Evolutionary conservation across 2,888 invertebrate genomes (phyloP), one percentile per base, ranked within the genome.

Genomic region (Zootermopsis nevadensis): DNA sequence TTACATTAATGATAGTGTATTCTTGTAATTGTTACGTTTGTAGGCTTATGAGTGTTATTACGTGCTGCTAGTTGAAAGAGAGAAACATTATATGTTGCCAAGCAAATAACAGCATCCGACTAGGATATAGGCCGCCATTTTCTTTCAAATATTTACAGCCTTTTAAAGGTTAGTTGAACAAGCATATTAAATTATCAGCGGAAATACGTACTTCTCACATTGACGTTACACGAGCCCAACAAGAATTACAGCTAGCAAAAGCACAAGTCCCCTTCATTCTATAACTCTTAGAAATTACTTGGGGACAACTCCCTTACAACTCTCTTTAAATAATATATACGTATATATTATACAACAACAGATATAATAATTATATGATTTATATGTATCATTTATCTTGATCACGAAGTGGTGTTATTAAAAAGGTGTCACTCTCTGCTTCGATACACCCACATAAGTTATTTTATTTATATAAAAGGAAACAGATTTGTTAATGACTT

Each of bases 341-440:
- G 35, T 66, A 60, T 35, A 38, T 38, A 55, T 80, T 80, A 38
- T 80, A 80, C 60, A 80, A 60, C 55, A 82, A 74, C 38, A 74
- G 42, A 38, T 38, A 74, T 74, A 38, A 38, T 8, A 38, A 27
- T 74, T 74, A 35, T 38, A 38, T 27, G n/a, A 27, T 22, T n/a
- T 74, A n/a, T 38, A 74, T 38, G n/a, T 74, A 38, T 74, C 38
- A 74, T 38, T 74, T 66, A 35, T 72, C 24, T 82, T 81, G 76
- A 83, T 81, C 83, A 77, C 83, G 81, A 81, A 53, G 76, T 83
- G 83, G 83, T 81, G 83, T 83, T 83, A 83, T 66, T 67, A 72
- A 76, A 81, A 66, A 66, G 66, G 31, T 81, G 42, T 67, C 60
- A 76, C 77, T 77, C 81, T 80, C 81, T 74, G 48, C 31, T 81